Evolutionary conservation across 2,797 vertebrate genomes (phyloP).

Genomic region (Darevskia mixta): DNA sequence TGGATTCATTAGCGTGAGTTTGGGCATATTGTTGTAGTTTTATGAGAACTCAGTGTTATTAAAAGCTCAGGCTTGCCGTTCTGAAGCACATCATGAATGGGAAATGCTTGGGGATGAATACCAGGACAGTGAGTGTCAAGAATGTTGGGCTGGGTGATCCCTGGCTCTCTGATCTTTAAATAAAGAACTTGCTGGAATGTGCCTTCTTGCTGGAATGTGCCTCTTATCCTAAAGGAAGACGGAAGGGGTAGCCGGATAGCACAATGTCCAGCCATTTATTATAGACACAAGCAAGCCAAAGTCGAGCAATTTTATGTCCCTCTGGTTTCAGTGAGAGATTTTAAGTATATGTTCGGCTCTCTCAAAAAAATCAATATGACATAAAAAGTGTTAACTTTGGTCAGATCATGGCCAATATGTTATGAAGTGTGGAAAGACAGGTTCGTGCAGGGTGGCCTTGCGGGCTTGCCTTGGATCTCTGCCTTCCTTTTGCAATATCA

Average conservation of each 20-base stretch:
- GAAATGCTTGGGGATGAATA: background rate
- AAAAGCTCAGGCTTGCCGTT: background rate
- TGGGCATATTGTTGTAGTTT: background rate
- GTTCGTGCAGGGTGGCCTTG: background rate
- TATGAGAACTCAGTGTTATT: background rate
- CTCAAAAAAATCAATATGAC: background rate
- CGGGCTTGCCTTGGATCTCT: background rate
- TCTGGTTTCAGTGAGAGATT: background rate
- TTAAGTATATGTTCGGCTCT: background rate
- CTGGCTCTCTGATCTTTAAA: background rate
- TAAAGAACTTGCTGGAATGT: background rate
- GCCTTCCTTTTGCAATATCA: background rate
- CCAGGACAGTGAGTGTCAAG: background rate
- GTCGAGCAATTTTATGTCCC: background rate
- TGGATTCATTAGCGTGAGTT: background rate
- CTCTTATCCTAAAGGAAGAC: background rate
- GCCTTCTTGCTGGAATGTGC: background rate
- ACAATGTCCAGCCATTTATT: background rate
- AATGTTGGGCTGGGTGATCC: background rate
- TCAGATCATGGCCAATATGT: background rate
- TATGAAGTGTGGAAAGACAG: background rate
- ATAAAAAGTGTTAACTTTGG: background rate
- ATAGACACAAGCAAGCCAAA: background rate
- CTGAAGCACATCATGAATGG: background rate
- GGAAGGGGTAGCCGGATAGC: background rate